phyloP scores from a whole-genome alignment of 2,113 vertebrate species.

The Charadrius vociferus region DNA sequence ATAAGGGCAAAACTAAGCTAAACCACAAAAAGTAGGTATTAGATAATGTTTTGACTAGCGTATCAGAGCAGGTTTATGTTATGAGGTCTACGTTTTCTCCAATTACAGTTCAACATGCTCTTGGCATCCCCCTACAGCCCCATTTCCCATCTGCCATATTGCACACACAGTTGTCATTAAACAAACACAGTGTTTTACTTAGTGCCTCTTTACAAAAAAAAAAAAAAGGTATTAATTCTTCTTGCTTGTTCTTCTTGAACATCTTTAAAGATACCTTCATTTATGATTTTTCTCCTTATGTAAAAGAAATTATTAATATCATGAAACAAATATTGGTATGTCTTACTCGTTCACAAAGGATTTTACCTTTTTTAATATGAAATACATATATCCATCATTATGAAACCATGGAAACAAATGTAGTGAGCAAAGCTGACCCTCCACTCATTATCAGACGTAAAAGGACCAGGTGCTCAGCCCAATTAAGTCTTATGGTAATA shows the following conservation, averaged over 20 bases:
- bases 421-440: not conserved
- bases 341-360: not conserved
- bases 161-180: not conserved
- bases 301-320: not conserved
- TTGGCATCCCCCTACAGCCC: not conserved
- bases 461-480: not conserved
- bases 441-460: not conserved
- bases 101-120: not conserved
- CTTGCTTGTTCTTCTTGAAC: not conserved
- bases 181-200: not conserved
- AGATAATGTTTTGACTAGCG: not conserved
- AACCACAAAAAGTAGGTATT: not conserved
- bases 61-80: not conserved
- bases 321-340: not conserved
- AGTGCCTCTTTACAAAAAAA: not conserved
- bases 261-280: not conserved
- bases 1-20: not conserved
- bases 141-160: not conserved
- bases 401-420: not conserved
- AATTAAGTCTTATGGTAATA: not conserved
- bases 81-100: not conserved
- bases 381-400: not conserved
- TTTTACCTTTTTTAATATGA: not conserved
- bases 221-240: not conserved
- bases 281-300: not conserved